Conservation (phyloP, 2,113 vertebrate genomes). For the Sula dactylatra region DNA sequence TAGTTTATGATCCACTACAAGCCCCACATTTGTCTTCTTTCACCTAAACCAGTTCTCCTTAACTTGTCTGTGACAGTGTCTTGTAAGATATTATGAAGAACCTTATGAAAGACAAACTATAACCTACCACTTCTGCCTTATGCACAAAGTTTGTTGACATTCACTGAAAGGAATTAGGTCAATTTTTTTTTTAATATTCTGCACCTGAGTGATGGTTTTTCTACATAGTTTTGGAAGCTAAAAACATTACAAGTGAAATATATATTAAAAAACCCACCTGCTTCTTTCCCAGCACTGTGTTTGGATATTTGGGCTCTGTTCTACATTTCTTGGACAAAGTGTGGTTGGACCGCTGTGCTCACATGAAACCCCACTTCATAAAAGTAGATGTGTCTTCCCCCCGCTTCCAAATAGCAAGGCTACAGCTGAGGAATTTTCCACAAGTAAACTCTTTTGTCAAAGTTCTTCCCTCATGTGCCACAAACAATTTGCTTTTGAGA, state of each 20-base stretch:
- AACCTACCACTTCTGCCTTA: neutral
- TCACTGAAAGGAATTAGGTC: neutral
- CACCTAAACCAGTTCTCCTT: neutral
- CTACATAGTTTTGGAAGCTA: neutral
- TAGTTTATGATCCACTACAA: neutral
- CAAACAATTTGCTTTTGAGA: neutral
- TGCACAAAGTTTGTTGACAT: neutral
- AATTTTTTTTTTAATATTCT: neutral
- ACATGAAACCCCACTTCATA: neutral
- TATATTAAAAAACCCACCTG: neutral
- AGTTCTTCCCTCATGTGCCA: neutral
- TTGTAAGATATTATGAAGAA: neutral
- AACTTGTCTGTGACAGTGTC: neutral
- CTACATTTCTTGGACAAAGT: neutral
- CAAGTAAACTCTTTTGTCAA: neutral
- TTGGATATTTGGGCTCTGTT: neutral
- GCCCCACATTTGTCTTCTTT: neutral
- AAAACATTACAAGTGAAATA: neutral
- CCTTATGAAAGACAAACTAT: neutral
- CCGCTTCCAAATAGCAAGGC: neutral
- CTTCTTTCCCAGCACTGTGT: neutral
- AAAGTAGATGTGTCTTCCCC: neutral
- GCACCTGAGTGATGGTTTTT: neutral
- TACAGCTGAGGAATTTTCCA: neutral
- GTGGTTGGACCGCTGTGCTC: neutral